phyloP scores from a whole-genome alignment of 92 coral and sea anemone species.

The Phenganax stokvisi region DNA sequence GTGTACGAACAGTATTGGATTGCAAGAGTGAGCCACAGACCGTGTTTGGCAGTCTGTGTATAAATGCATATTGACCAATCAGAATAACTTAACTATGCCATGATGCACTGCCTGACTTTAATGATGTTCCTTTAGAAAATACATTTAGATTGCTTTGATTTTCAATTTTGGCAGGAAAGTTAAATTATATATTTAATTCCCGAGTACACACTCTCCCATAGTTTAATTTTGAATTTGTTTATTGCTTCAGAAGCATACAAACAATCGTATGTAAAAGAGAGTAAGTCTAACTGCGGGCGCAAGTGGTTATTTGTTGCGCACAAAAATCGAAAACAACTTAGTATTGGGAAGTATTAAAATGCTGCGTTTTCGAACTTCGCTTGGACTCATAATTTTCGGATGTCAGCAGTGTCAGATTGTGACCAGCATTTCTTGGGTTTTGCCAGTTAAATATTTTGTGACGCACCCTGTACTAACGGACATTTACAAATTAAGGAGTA shows the following conservation, averaged over 20 bases:
- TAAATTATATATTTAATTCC: neutral
- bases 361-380: neutral
- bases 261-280: constrained; percentile 23
- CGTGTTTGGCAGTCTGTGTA: no score
- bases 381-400: neutral
- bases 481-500: neutral
- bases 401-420: neutral
- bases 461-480: neutral
- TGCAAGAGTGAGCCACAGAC: no score
- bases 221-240: constrained; percentile 17
- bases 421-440: neutral
- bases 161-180: neutral
- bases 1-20: no score
- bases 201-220: neutral
- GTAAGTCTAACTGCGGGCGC: constrained; percentile 23
- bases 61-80: no score
- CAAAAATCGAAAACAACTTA: constrained; percentile 5
- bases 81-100: no score
- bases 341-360: neutral
- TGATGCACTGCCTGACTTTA: no score
- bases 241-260: constrained; percentile 9
- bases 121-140: no score
- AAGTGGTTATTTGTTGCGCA: constrained; percentile 32
- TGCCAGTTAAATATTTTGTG: neutral
- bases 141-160: neutral